Percentiles rank a stretch among this genome's conserved stretches.
Conservation (phyloP, 2,888 invertebrate species). For the Gymnoscelis rufifasciata region DNA sequence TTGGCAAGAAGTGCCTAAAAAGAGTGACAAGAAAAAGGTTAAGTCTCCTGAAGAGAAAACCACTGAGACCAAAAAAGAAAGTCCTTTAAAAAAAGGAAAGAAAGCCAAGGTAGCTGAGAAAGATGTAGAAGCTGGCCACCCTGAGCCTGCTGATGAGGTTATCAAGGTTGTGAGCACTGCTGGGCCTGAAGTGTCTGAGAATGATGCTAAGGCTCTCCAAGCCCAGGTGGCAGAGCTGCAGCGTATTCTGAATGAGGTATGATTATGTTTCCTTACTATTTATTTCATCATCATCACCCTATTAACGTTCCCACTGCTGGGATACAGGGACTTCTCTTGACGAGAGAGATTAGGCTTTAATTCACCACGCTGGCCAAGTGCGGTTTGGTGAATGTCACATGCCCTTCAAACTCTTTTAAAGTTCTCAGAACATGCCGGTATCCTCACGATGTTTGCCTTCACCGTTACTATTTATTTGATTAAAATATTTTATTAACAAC, state of each 20-base stretch:
- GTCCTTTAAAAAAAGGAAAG: conserved; percentile 72
- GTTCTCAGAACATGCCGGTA: too few species aligned
- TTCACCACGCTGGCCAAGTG: too few species aligned
- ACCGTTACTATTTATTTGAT: background rate
- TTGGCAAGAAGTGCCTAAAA: conserved; percentile 85
- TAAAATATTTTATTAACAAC: background rate
- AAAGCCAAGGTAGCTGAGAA: conserved; percentile 62
- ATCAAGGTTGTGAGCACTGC: conserved; percentile 65
- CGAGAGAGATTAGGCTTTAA: too few species aligned
- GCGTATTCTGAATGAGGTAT: conserved; percentile 69
- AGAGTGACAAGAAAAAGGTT: conserved; percentile 85
- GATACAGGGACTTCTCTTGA: too few species aligned
- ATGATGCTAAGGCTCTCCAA: conserved; percentile 63
- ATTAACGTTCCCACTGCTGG: too few species aligned
- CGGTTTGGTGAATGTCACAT: too few species aligned
- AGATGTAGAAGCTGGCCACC: conserved; percentile 51
- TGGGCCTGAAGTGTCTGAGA: conserved; percentile 64
- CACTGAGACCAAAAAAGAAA: conserved; percentile 38
- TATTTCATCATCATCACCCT: too few species aligned
- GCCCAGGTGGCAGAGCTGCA: conserved; percentile 72
- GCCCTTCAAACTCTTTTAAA: too few species aligned
- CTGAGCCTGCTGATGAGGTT: conserved; percentile 56
- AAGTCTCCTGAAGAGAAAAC: conserved; percentile 77
- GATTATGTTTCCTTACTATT: background rate
- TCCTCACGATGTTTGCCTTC: too few species aligned